Evolutionary conservation across 1,140 invertebrate species (phyloP).

Genomic region (Microplitis mediator): DNA sequence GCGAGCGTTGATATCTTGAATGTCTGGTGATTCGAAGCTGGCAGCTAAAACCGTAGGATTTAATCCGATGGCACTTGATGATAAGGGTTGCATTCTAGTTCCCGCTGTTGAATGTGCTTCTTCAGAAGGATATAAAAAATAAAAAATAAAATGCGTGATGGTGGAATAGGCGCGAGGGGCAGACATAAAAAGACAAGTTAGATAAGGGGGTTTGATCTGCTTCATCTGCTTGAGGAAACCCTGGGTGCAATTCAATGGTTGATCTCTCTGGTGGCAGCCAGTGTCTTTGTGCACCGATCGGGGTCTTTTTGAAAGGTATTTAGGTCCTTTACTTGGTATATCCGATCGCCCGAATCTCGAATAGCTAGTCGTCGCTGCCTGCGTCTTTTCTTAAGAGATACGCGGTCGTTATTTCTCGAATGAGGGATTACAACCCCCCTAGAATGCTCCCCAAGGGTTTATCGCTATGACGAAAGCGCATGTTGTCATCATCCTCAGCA

Average conservation of each 20-base stretch:
- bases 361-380: not conserved
- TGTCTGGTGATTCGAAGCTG: conserved; percentile 9
- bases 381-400: not conserved
- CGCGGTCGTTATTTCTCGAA: not conserved
- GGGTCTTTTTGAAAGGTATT: not conserved
- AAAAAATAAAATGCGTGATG: not conserved
- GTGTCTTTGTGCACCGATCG: not conserved
- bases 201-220: not conserved
- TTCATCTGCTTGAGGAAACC: not conserved
- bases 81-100: conserved; percentile 3
- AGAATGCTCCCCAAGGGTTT: too few species aligned
- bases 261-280: not conserved
- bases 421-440: not conserved
- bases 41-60: conserved; percentile 6
- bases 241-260: not conserved
- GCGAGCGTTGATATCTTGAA: not conserved
- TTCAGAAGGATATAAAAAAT: not conserved
- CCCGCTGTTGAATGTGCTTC: not conserved
- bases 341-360: not conserved
- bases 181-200: not conserved
- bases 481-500: too few species aligned
- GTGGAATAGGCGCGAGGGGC: not conserved
- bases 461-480: too few species aligned
- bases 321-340: not conserved
- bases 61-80: conserved; percentile 3